Percentiles rank a stretch among this genome's conserved stretches.
Conservation (phyloP, 2,797 vertebrate genomes). For the Sphenopsis melanotis region DNA sequence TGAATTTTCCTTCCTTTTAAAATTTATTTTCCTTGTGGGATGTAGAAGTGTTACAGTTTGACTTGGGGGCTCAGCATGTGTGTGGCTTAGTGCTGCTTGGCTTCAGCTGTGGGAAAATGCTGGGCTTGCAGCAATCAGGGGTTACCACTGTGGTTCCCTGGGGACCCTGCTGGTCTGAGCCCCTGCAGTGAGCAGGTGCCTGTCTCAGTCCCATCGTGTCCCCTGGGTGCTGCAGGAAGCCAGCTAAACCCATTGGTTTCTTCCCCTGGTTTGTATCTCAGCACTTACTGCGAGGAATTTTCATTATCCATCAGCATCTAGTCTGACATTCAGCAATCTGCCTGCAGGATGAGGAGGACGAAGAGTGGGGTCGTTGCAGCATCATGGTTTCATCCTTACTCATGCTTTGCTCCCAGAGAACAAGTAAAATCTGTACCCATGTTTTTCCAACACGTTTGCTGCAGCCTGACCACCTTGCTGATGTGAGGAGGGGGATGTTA, state of each 20-base stretch:
- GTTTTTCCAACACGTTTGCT: fast-evolving
- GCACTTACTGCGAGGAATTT: background rate
- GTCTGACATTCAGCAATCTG: background rate
- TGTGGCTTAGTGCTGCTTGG: background rate
- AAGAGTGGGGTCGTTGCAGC: background rate
- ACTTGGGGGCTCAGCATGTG: background rate
- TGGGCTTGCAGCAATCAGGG: background rate
- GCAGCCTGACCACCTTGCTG: background rate
- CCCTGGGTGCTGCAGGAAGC: background rate
- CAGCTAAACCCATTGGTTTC: background rate
- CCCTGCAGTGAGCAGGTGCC: background rate
- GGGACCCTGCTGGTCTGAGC: background rate
- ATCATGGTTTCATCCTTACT: background rate
- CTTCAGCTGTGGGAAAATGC: background rate
- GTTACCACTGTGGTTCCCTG: background rate
- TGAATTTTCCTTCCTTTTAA: background rate
- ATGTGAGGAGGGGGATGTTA: background rate
- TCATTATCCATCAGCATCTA: background rate
- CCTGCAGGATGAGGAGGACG: background rate
- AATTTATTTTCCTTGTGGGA: background rate
- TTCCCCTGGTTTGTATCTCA: background rate
- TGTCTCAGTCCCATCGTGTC: background rate
- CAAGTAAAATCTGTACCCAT: background rate
- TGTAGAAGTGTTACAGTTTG: background rate
- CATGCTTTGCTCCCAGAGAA: background rate